Percentiles rank a stretch among this genome's conserved stretches.
Conservation (phyloP, 2,113 vertebrate species). For the Onychorhynchus coronatus region DNA sequence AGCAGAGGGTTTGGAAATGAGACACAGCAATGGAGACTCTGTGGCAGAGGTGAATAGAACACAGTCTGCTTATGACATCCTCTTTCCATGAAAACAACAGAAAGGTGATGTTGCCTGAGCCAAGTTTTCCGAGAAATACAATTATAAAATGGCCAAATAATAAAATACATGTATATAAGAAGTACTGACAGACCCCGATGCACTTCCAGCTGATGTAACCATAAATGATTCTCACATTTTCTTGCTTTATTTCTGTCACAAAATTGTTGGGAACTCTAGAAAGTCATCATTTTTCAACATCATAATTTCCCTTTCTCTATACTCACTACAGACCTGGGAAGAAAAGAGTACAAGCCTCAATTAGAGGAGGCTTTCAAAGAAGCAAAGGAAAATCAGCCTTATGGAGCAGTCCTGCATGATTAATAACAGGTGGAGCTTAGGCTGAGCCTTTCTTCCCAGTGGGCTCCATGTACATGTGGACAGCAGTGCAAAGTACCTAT, state of each 20-base stretch:
- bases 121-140: neutral
- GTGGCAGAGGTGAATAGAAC: neutral
- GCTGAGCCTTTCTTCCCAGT: constrained; percentile 14
- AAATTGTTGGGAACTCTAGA: constrained; percentile 31
- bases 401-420: constrained; percentile 29
- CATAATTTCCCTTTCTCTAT: constrained; percentile 54
- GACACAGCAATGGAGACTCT: neutral
- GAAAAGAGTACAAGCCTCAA: constrained; percentile 25
- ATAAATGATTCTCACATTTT: constrained; percentile 51
- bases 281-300: constrained; percentile 52
- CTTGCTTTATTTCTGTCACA: constrained; percentile 46
- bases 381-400: constrained; percentile 31
- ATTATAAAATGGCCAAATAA: constrained; percentile 37
- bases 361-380: constrained; percentile 44
- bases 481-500: constrained; percentile 25
- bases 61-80: neutral
- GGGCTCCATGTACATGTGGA: constrained; percentile 8
- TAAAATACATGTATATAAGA: neutral
- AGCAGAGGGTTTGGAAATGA: neutral
- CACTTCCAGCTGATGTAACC: neutral
- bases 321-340: neutral
- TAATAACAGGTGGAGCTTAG: constrained; percentile 21
- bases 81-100: neutral
- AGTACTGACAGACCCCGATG: neutral
- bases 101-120: neutral